A percentile compares a stretch with the other conserved stretches of the same genome.
These are phyloP conservation scores for Prosapia bicincta DNA, from an alignment of 2,888 invertebrate species.

Conservation along the genomic window DNA sequence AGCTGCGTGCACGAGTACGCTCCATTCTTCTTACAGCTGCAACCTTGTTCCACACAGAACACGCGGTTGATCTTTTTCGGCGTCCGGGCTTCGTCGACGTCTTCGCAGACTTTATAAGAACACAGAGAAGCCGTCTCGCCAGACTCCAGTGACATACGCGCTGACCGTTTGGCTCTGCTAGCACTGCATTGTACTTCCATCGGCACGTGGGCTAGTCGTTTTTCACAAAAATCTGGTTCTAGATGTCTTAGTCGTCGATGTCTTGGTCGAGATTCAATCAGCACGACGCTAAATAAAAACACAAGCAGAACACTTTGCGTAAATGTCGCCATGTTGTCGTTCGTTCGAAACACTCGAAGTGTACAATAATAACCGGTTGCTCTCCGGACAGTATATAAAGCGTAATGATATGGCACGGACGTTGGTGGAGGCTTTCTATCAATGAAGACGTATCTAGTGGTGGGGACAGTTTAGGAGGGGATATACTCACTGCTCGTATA, in stretches of 20 bases:
- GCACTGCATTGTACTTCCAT: not conserved
- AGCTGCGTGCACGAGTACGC: conserved; percentile 28
- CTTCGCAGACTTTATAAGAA: conserved; percentile 2
- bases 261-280: not conserved
- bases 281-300: not conserved
- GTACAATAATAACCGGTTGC: not conserved
- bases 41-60: conserved; percentile 19
- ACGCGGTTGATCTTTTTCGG: conserved; percentile 15
- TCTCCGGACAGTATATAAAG: not conserved
- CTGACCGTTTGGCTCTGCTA: not conserved
- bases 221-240: not conserved
- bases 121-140: conserved; percentile 3
- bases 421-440: too few relatives aligned
- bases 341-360: not conserved
- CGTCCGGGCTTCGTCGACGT: not conserved
- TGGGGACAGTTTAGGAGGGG: too few relatives aligned
- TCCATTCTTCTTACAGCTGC: conserved; percentile 23
- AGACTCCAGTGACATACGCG: not conserved
- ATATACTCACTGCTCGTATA: too few relatives aligned
- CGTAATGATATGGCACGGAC: too few relatives aligned
- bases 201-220: not conserved
- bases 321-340: not conserved
- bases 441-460: too few relatives aligned
- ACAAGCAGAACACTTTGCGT: not conserved
- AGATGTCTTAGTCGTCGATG: not conserved